Percentiles rank a stretch among this genome's conserved stretches.
Evolutionary conservation across 2,888 invertebrate species (phyloP).

Genomic region (Plebejus anna): DNA sequence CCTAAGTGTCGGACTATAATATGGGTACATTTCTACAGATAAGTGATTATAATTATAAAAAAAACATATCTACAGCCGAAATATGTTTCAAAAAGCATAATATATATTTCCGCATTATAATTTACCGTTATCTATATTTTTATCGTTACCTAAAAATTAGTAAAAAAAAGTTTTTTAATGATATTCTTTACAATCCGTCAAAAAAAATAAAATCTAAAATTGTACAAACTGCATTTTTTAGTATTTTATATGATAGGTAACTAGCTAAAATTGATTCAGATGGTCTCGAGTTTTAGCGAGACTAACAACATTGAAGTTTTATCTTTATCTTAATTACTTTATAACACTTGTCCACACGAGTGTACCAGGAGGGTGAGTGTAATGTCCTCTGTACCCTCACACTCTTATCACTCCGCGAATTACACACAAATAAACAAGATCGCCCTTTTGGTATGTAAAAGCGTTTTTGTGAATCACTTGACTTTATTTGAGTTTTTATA

Average conservation of each 20-base stretch:
- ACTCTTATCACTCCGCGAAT: slow-evolving; percentile 9
- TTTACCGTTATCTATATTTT: too few relatives aligned
- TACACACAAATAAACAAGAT: slow-evolving; percentile 4
- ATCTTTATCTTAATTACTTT: not conserved
- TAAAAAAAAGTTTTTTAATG: too few relatives aligned
- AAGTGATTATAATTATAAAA: not conserved
- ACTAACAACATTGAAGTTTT: not conserved
- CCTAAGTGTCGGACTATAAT: slow-evolving; percentile 44
- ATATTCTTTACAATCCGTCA: too few relatives aligned
- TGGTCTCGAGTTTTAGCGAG: too few relatives aligned
- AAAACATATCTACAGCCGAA: too few relatives aligned
- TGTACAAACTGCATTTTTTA: too few relatives aligned
- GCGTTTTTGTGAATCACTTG: not conserved
- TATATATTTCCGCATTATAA: too few relatives aligned
- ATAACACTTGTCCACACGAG: not conserved
- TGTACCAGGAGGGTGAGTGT: not conserved
- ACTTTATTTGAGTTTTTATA: not conserved
- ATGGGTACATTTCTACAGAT: not conserved
- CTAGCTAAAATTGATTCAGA: too few relatives aligned
- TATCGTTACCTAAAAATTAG: too few relatives aligned
- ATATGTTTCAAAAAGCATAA: too few relatives aligned
- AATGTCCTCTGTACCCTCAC: not conserved
- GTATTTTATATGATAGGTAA: too few relatives aligned
- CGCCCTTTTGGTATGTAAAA: not conserved
- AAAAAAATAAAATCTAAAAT: too few relatives aligned